Base-by-base conservation (phyloP, 2,113 vertebrate species). In the Dryoscopus gambensis region DNA sequence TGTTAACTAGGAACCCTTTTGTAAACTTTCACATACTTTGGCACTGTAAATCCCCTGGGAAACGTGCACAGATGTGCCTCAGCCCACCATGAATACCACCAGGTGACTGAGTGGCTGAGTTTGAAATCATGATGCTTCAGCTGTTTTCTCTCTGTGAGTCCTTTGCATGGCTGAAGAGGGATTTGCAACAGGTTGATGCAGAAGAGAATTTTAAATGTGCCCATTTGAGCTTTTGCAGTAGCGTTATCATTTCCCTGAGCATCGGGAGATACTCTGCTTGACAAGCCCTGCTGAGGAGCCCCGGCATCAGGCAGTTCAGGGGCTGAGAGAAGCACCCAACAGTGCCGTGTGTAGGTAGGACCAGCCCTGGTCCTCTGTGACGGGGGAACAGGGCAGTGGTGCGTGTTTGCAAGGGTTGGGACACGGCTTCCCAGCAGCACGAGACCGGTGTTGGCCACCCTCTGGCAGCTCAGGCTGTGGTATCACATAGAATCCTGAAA, bases 191-290 rank as follows among this genome's bases (percentile, higher is more conserved):
- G 15, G 40, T 56, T 0, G 1, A 19, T n/a, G 44, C 4, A 13
- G 55, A 21, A 35, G 39, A 49, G 28, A 44, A 27, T 83, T 76
- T 49, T n/a, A 24, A 50, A 31, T 37, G 39, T 27, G 20, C 28
- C 31, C 25, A 9, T 57, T 28, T 44, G 31, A 49, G 56, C 15
- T 2, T 39, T 88, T 63, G 10, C n/a, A 10, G 25, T 44, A 20
- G 22, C 0, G 0, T 64, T 50, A 42, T 30, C 27, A 4, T 60
- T 89, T 79, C 30, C 47, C 17, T 37, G 1, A 24, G 15, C 15
- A 15, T 50, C 33, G 6, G 5, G 37, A 33, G 33, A 15, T 16
- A 4, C 24, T 77, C 16, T 65, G n/a, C 24, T 80, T 44, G 52
- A 31, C 25, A 18, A 57, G 53, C 27, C 8, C 7, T n/a, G 25